Base-by-base conservation (phyloP, 92 coral and sea anemone genomes). In the Ricordea florida region DNA sequence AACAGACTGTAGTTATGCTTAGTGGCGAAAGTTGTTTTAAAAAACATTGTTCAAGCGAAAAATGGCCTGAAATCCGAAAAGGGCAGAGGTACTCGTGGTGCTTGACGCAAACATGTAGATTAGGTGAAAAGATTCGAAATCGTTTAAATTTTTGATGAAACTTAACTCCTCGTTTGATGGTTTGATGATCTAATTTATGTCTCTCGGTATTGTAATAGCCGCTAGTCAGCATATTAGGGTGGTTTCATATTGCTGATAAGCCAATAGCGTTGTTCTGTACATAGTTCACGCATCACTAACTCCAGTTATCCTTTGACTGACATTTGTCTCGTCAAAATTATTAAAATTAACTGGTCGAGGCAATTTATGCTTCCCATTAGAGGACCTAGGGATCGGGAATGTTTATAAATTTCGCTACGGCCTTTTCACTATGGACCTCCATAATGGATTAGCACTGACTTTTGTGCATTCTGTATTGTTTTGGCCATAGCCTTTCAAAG, bases 291-390 rank as follows among this genome's bases (percentile, higher is more conserved):
- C 35, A 16, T 35, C 70, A 46, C 24, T 45, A 24, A 32, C 23
- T 55, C 41, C 77, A 65, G 11, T 28, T 37, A 42, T 28, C 38
- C 20, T 53, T 38, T 69, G 76, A 83, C 57, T 83, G 78, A 83
- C 83, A 64, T 72, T 73, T 43, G 65, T 20, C 73, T 66, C 83
- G 74, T 57, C 66, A 67, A 66, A 66, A 67, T n/a, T n/a, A n/a
- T n/a, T 47, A 58, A 50, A 41, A 63, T 51, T 37, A 28, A 41
- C 57, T 57, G 32, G 28, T 32, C 57, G 48, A 53, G 37, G 53
- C 21, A 38, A 27, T 49, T 52, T 40, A 70, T 70, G 77, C 55
- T 55, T 41, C 31, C 65, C 40, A 31, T 40, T 70, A 16, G 26
- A 10, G 42, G 65, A 33, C 42, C 14, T 53, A 13, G n/a, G 31